Conservation (phyloP, 2,797 vertebrate genomes). For the Gastrophryne carolinensis region DNA sequence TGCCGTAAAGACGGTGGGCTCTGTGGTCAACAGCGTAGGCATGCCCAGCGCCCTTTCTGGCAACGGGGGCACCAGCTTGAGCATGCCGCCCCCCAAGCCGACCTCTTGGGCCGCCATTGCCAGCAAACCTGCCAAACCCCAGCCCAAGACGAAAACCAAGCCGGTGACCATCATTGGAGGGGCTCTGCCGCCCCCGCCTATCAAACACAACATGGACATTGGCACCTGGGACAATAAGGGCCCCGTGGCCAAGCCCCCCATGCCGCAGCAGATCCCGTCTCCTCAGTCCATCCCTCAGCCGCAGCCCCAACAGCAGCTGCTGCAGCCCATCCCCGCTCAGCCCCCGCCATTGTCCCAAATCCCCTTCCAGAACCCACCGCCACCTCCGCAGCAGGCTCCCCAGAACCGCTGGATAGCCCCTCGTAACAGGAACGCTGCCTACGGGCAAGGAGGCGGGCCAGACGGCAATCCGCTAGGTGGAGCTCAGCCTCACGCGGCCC, state of each 20-base stretch:
- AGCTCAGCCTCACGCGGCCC: conserved; percentile 66
- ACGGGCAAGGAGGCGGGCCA: conserved; percentile 75
- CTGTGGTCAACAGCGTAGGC: conserved; percentile 82
- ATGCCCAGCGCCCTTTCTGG: conserved; percentile 78
- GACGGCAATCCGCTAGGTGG: conserved; percentile 67
- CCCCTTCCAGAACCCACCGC: conserved; percentile 75
- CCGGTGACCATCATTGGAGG: conserved; percentile 78
- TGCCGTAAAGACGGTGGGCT: conserved; percentile 86
- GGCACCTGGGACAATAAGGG: conserved; percentile 96
- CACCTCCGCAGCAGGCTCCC: conserved; percentile 75
- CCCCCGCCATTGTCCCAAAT: conserved; percentile 75
- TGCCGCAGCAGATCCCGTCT: conserved; percentile 72
- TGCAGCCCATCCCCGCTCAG: conserved; percentile 80
- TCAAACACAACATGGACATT: conserved; percentile 97
- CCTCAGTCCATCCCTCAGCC: conserved; percentile 76
- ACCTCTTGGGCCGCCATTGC: conserved; percentile 95
- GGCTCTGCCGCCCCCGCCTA: conserved; percentile 85
- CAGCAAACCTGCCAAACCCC: conserved; percentile 90
- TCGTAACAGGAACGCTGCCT: conserved; percentile 83
- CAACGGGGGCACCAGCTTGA: conserved; percentile 79
- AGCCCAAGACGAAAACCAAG: conserved; percentile 88
- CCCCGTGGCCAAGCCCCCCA: conserved; percentile 81
- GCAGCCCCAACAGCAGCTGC: conserved; percentile 69
- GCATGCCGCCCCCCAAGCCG: conserved; percentile 85
- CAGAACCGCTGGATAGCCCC: conserved; percentile 91